Percentiles rank a stretch among this genome's conserved stretches.
These are phyloP conservation scores for Thripadectes ignobilis DNA, from an alignment of 2,797 vertebrate species.

Conservation along the genomic window DNA sequence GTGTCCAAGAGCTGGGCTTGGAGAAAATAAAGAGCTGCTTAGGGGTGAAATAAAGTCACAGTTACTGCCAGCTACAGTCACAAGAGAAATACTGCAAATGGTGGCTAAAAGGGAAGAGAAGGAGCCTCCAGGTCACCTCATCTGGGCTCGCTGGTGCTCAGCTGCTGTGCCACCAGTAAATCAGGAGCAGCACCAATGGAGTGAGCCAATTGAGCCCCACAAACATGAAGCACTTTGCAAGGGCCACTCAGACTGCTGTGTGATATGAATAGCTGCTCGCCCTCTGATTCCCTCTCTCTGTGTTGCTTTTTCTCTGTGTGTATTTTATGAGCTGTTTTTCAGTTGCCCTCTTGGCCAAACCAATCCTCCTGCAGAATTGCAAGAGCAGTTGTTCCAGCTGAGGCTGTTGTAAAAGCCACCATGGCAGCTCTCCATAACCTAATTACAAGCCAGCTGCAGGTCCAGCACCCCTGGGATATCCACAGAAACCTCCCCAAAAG, in stretches of 20 bases:
- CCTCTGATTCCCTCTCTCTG: background rate
- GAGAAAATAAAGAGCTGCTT: background rate
- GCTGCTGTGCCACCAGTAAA: background rate
- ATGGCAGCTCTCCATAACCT: background rate
- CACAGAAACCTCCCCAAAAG: background rate
- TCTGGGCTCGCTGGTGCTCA: fast-evolving
- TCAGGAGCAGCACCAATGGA: background rate
- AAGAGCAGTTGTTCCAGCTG: background rate
- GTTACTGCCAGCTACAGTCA: background rate
- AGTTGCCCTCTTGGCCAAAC: background rate
- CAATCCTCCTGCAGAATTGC: background rate
- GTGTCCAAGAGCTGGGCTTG: background rate
- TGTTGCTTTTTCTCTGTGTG: background rate
- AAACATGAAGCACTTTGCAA: background rate
- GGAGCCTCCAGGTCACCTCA: background rate
- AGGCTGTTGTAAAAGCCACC: background rate
- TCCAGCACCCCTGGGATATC: background rate
- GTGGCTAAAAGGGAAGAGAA: background rate
- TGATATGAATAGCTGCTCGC: background rate
- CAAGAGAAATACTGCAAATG: background rate
- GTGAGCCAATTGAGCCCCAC: background rate
- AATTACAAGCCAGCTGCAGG: background rate
- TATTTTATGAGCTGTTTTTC: background rate
- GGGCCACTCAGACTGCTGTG: background rate
- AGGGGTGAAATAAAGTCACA: background rate